phyloP scores from a whole-genome alignment of 2,888 invertebrate species.

The Hesperia comma region DNA sequence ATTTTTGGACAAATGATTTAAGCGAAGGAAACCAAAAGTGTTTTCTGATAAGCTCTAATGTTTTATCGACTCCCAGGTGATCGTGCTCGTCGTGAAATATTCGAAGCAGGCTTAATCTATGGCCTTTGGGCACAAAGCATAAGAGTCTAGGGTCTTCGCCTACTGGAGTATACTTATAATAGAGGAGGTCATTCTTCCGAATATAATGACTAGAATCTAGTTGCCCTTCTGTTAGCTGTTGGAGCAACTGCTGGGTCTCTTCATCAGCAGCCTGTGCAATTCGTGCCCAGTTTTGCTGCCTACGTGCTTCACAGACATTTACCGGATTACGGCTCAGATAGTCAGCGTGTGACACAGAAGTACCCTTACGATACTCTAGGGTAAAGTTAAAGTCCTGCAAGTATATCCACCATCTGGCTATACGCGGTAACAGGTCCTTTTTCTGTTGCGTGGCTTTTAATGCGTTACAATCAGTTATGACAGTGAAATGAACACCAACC shows the following conservation, averaged over 20 bases:
- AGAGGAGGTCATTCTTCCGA: neutral
- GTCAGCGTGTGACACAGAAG: neutral
- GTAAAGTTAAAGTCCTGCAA: conserved; percentile 44
- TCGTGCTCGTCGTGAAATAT: no score
- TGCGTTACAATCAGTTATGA: conserved; percentile 50
- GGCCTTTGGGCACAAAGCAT: no score
- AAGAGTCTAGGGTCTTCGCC: no score
- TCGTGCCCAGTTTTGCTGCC: conserved; percentile 11
- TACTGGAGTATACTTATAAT: no score
- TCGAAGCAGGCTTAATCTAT: no score
- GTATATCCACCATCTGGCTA: conserved; percentile 51
- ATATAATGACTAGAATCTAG: neutral
- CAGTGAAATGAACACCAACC: conserved; percentile 35
- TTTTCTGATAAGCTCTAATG: no score
- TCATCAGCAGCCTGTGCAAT: conserved; percentile 1
- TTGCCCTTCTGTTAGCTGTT: neutral
- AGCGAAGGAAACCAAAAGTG: no score
- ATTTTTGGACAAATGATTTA: no score
- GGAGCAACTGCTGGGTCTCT: neutral
- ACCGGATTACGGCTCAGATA: conserved; percentile 35
- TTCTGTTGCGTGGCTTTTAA: conserved; percentile 40
- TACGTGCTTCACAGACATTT: conserved; percentile 9
- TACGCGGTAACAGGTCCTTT: conserved; percentile 47
- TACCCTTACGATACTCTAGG: conserved; percentile 40
- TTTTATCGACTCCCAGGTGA: no score